Percentiles rank a stretch among this genome's conserved stretches.
Evolutionary conservation across 2,113 vertebrate species (phyloP).

Genomic region (Corythoichthys haematopterus): DNA sequence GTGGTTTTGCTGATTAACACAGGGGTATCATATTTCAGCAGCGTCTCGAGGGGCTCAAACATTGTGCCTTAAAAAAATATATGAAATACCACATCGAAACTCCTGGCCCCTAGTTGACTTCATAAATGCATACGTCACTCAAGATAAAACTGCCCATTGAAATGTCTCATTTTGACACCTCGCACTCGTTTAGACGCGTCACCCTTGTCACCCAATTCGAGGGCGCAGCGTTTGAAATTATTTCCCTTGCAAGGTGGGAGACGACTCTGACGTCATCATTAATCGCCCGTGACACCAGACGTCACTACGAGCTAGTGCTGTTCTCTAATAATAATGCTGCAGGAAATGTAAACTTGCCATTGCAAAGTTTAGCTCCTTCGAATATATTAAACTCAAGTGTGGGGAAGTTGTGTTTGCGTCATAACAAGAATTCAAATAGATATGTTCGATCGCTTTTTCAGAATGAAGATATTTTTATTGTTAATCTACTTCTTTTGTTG

Average conservation of each 20-base stretch:
- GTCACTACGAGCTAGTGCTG: background rate
- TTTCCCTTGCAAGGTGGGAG: background rate
- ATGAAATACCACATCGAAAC: conserved; percentile 1
- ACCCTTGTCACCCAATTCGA: background rate
- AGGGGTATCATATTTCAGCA: conserved; percentile 84
- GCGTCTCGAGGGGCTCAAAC: conserved; percentile 77
- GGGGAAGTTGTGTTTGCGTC: too few relatives aligned
- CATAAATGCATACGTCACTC: conserved; percentile 3
- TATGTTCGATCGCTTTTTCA: too few relatives aligned
- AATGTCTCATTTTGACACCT: background rate
- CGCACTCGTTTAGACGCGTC: background rate
- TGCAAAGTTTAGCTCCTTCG: too few relatives aligned
- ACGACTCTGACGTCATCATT: background rate
- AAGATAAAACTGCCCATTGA: background rate
- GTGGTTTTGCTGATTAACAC: conserved; percentile 76
- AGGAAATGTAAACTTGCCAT: background rate
- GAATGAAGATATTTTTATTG: too few relatives aligned
- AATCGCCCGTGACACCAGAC: background rate
- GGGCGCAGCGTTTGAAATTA: background rate
- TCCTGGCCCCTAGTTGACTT: background rate
- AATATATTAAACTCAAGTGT: too few relatives aligned
- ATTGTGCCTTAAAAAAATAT: conserved; percentile 53
- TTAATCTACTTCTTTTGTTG: too few relatives aligned
- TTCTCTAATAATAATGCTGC: background rate
- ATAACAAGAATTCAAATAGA: too few relatives aligned